Base-by-base conservation (phyloP, 1,140 invertebrate species). In the Papilio xuthus region DNA sequence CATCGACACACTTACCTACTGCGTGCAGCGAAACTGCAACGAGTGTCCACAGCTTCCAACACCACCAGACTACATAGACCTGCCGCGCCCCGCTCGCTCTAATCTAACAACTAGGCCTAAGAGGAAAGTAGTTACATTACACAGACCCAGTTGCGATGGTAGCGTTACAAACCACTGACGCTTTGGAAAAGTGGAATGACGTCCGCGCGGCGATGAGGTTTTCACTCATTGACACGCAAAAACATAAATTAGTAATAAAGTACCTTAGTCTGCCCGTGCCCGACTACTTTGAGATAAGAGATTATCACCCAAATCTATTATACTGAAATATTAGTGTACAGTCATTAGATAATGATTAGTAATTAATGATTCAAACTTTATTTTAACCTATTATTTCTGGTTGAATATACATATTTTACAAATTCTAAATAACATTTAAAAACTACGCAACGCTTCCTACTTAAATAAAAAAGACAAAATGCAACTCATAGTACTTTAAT, bases 161-260 rank as follows among this genome's bases (percentile, higher is more conserved):
- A 79, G 78, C 80, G 81, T 85, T 88, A 88, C 82, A 85, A 88
- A 87, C 86, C 86, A 89, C 87, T 90, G 87, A 92, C 86, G 87
- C 86, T 86, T 91, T 85, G 89, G 92, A 92, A 93, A 93, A 93
- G 92, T 92, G 89, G 92, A 92, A 92, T 93, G 92, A 93, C 88
- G 91, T 93, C 87, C 90, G 86, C 85, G 83, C 84, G 81, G 80
- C 88, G 85, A 89, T 86, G 87, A 84, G 85, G 86, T 91, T 93
- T 93, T 92, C 92, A 93, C 92, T 92, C 83, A 90, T 86, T 85
- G 83, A 90, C 88, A 91, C 87, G 86, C 87, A 88, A 81, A 83
- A 82, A 85, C 81, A 89, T 85, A 90, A 88, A 89, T 84, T 86
- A 67, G 26, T 67, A 67, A 67, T 67, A 67, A 67, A 67, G 60